Conservation (phyloP, 2,797 vertebrate genomes). For the Leucoraja ocellata region DNA sequence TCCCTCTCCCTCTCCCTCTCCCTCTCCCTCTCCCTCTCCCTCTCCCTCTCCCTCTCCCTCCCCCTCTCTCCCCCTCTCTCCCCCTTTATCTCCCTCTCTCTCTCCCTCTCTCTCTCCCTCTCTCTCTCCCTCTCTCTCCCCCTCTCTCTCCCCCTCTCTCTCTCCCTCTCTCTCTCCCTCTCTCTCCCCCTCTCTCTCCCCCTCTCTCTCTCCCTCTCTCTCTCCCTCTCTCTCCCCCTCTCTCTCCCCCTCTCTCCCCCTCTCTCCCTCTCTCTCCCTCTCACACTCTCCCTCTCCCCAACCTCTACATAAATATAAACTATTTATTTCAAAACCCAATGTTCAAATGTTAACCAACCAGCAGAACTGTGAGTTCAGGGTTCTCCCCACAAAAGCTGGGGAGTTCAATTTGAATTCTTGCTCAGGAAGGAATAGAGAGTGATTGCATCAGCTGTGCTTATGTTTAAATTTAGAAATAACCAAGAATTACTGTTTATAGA, state of each 20-base stretch:
- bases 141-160: too few species aligned
- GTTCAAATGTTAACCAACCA: background rate
- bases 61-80: too few species aligned
- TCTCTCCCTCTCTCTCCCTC: too few species aligned
- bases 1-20: too few species aligned
- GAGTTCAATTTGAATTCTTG: background rate
- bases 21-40: too few species aligned
- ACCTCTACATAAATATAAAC: background rate
- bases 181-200: too few species aligned
- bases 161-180: too few species aligned
- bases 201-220: too few species aligned
- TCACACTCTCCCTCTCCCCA: background rate
- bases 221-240: too few species aligned
- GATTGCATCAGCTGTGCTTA: background rate
- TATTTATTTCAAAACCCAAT: background rate
- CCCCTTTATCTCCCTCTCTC: too few species aligned
- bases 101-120: too few species aligned
- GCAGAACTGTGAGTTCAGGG: background rate
- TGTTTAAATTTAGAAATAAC: background rate
- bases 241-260: too few species aligned
- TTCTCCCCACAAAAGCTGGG: background rate
- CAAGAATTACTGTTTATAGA: conserved; percentile 15
- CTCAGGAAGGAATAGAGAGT: background rate
- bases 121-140: background rate
- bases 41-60: background rate